A percentile compares a stretch with the other conserved stretches of the same genome.
These are phyloP conservation scores for Sarcophaga carnaria DNA, from an alignment of 2,888 invertebrate genomes.

Conservation along the genomic window DNA sequence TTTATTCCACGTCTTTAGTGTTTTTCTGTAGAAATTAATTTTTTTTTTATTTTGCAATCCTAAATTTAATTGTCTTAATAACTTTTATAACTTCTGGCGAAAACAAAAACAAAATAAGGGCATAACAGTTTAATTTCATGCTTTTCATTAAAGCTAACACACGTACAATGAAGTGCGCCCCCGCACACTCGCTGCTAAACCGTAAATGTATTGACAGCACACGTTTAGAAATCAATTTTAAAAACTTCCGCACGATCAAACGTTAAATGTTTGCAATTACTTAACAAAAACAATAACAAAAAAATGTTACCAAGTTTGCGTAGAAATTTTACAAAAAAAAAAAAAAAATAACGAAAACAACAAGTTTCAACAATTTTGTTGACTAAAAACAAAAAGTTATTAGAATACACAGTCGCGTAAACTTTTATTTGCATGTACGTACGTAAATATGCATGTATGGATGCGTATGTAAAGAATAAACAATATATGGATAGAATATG, in stretches of 20 bases:
- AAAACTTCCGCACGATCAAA: conserved; percentile 63
- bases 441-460: background rate
- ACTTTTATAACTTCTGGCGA: too few species aligned
- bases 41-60: too few species aligned
- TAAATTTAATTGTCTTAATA: too few species aligned
- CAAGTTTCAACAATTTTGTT: conserved; percentile 1
- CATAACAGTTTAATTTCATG: too few species aligned
- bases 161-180: background rate
- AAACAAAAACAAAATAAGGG: too few species aligned
- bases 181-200: background rate
- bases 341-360: background rate
- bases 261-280: conserved; percentile 28
- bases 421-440: too few species aligned
- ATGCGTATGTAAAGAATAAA: background rate
- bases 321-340: conserved; percentile 19
- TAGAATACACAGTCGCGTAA: too few species aligned
- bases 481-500: background rate
- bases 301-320: conserved; percentile 20
- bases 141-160: background rate
- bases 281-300: conserved; percentile 15
- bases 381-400: too few species aligned
- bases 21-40: too few species aligned
- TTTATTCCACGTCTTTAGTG: too few species aligned
- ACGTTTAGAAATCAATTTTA: conserved; percentile 60
- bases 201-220: conserved; percentile 34